Base-by-base conservation (phyloP, 1,140 invertebrate species). In the Himalopsyche phryganea region DNA sequence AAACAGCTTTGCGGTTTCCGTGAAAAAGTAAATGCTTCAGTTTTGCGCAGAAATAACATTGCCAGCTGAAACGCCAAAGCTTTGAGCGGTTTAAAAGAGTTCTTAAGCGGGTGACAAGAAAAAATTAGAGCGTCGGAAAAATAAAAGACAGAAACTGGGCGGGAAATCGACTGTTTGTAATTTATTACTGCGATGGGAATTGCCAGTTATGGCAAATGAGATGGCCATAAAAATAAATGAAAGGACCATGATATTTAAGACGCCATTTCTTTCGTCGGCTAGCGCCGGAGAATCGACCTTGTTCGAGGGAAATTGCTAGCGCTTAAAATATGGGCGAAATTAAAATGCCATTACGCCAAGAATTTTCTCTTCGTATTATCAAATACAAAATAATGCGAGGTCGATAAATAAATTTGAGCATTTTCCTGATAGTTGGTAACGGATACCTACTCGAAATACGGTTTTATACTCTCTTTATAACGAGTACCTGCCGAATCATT, bases 201-300 rank as follows among this genome's bases (percentile, higher is more conserved):
- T 23, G 50, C 45, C 56, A 35, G 50, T 63, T 59, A 58, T 59
- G 50, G 61, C 56, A 51, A 63, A 63, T 55, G 56, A 63, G 56
- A 20, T 19, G 20, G 17, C 55, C 49, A 63, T 63, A 63, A 63
- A 63, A 59, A 60, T 63, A 63, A 63, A 60, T 53, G 49, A 63
- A 52, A 45, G 51, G 32, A n/a, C 40, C 50, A 40, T 46, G 10
- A 45, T 49, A 33, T 52, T 56, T 52, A 57, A 56, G 59, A 53
- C 35, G 19, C 35, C 41, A 46, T 54, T 54, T 19, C n/a, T 20
- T 13, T n/a, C 15, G 38, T 4, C 15, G 38, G 23, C 4, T 4
- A 6, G n/a, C 38, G n/a, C 38, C 15, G 15, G 6, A 9, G 23
- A 28, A 9, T 9, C 23, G 23, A 28, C 23, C 23, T 28, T 9